phyloP scores from a whole-genome alignment of 92 coral and sea anemone genomes.

The Actinostola sp. region DNA sequence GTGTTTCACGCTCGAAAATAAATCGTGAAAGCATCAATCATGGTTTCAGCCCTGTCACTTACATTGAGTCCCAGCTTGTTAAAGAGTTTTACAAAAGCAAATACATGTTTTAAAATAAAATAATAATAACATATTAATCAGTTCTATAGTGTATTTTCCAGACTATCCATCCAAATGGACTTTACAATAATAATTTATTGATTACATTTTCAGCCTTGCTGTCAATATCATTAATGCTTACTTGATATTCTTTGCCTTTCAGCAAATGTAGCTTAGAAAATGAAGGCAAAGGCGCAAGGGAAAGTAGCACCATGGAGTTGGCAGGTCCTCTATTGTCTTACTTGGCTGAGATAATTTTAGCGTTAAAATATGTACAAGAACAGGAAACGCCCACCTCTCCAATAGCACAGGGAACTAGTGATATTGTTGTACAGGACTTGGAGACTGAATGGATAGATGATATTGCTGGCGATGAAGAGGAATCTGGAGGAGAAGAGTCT shows the following conservation, averaged over 20 bases:
- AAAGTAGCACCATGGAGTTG: slow-evolving; percentile 80
- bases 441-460: slow-evolving; percentile 98
- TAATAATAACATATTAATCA: no score
- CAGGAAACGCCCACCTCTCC: slow-evolving; percentile 79
- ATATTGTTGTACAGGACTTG: slow-evolving; percentile 73
- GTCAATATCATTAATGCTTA: neutral
- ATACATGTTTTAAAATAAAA: no score
- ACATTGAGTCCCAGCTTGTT: no score
- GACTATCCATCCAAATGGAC: neutral
- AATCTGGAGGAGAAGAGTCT: slow-evolving; percentile 96
- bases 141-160: no score
- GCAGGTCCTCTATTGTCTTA: slow-evolving; percentile 85
- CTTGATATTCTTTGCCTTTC: no score
- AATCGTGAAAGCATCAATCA: no score
- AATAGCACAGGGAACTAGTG: slow-evolving; percentile 68
- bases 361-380: slow-evolving; percentile 75
- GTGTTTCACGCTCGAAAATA: no score
- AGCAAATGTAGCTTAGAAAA: slow-evolving; percentile 77
- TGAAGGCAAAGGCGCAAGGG: slow-evolving; percentile 57
- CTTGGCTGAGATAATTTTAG: slow-evolving; percentile 87
- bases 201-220: neutral
- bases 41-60: no score
- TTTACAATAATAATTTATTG: no score
- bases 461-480: slow-evolving; percentile 90
- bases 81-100: no score